Evolutionary conservation across 2,888 invertebrate genomes (phyloP), one percentile per base, ranked within the genome.

Genomic region (Boloria euphrosyne): DNA sequence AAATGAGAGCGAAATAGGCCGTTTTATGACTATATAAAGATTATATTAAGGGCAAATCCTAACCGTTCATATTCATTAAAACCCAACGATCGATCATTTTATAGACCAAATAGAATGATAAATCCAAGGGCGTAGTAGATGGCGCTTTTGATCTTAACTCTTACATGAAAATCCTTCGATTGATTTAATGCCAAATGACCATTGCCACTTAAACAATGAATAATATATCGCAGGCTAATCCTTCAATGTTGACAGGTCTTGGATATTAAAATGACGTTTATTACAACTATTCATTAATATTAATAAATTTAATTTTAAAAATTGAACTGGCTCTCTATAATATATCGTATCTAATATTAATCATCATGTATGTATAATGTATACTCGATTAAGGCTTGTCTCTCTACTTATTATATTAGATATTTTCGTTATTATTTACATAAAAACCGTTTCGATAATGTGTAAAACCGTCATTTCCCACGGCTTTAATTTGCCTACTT

Each of bases 191-290:
- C 77, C 76, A 76, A 51, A 57, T 79, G 78, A 72, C 80, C 85
- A 87, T 86, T 86, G 87, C 79, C 82, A 83, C 73, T 65, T 73
- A 75, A 80, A 87, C 84, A 89, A 87, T 85, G 74, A 77, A 70
- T 73, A 79, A 75, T 78, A 76, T 76, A 18, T 50, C 17, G 13
- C 17, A 16, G 18, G 75, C 75, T 70, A 10, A 55, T 44, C 72
- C 73, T 69, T 73, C 69, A 69, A 72, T 65, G 74, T 71, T 74
- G 74, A 71, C 74, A 52, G 60, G 58, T 62, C 38, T 65, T 60
- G 65, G 65, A 61, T 59, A 57, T 66, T 58, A 53, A 18, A 69
- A 49, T 47, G 43, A 16, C 5, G 62, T 51, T 58, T 17, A 59
- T 59, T 18, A 55, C 44, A 54, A 6, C 44, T 18, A 22, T 13